phyloP scores from a whole-genome alignment of 64 coral and sea anemone genomes.

The Acropora yongei region DNA sequence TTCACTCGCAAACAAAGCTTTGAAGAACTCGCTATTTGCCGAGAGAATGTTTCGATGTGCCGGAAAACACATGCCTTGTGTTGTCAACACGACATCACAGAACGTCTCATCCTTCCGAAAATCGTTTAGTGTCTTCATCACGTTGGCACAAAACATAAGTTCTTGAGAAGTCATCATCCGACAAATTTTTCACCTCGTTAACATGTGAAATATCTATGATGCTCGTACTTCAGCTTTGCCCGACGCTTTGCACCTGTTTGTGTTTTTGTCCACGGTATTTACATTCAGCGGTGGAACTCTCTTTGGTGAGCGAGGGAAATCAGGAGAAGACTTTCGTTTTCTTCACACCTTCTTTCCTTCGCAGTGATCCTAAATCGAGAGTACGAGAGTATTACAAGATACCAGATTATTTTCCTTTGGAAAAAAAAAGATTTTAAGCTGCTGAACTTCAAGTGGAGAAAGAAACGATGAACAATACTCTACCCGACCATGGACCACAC shows the following conservation, averaged over 20 bases:
- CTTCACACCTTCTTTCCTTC: no score
- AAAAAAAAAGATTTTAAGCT: no score
- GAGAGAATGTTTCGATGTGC: constrained; percentile 84
- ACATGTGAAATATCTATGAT: no score
- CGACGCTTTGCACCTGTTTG: not conserved
- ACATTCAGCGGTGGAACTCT: constrained; percentile 4
- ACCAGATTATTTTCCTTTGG: no score
- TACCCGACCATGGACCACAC: not conserved
- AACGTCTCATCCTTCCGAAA: constrained; percentile 84
- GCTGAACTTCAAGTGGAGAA: no score
- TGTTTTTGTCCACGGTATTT: not conserved
- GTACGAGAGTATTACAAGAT: no score
- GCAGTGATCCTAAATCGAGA: no score
- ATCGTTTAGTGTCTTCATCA: constrained; percentile 72
- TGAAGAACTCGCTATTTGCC: constrained; percentile 82
- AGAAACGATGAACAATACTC: no score
- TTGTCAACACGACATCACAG: constrained; percentile 81
- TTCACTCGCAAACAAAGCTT: constrained; percentile 80
- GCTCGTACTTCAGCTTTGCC: no score
- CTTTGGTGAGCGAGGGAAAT: no score
- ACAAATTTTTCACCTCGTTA: not conserved
- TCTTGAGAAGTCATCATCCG: constrained; percentile 54
- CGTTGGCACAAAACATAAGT: constrained; percentile 43
- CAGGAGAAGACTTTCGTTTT: no score
- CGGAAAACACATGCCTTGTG: constrained; percentile 50